These are phyloP conservation scores for Malthinus seriepunctatus DNA, from an alignment of 2,888 invertebrate genomes.

Conservation along the genomic window DNA sequence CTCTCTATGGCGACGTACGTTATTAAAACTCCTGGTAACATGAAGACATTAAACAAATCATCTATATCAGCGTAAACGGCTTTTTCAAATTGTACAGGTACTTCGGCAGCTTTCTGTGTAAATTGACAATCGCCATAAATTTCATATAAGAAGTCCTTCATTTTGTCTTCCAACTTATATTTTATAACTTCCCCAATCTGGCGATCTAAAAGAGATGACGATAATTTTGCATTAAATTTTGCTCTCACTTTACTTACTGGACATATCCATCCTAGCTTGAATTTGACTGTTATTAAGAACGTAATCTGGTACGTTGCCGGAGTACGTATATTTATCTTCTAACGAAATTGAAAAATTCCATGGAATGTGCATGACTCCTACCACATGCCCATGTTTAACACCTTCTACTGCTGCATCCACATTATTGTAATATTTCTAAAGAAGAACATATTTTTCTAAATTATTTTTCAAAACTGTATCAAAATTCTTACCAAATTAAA, in stretches of 20 bases:
- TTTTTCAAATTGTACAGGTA: conserved; percentile 69
- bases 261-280: conserved; percentile 73
- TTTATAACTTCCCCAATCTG: conserved; percentile 80
- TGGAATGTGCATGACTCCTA: conserved; percentile 70
- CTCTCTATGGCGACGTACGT: conserved; percentile 64
- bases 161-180: conserved; percentile 68
- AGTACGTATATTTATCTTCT: conserved; percentile 61
- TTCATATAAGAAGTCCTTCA: conserved; percentile 66
- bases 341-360: conserved; percentile 73
- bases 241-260: conserved; percentile 60
- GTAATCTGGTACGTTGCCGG: conserved; percentile 60
- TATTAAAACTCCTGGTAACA: conserved; percentile 83
- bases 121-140: conserved; percentile 68
- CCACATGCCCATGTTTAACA: conserved; percentile 59
- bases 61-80: conserved; percentile 72
- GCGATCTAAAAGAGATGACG: conserved; percentile 65
- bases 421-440: conserved; percentile 58
- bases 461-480: not conserved
- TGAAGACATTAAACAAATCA: conserved; percentile 75
- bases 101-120: conserved; percentile 58
- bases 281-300: conserved; percentile 65
- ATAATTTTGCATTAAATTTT: too few relatives aligned
- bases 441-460: not conserved
- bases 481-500: conserved; percentile 54
- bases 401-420: conserved; percentile 59